These are phyloP conservation scores for Phasianus colchicus DNA, from an alignment of 2,113 vertebrate species.

Conservation along the genomic window DNA sequence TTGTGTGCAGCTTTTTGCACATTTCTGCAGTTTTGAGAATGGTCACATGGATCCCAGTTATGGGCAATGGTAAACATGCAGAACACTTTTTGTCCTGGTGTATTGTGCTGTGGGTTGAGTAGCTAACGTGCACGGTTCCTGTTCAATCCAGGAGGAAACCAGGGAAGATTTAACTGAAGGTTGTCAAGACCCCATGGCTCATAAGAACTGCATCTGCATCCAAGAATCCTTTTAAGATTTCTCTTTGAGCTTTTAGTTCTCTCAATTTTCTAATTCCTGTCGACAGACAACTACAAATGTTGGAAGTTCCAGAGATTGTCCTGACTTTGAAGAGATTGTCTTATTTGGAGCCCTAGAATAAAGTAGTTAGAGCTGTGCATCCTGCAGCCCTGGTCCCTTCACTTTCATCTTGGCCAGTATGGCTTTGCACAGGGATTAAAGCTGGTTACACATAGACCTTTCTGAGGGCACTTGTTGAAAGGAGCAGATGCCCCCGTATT, in stretches of 20 bases:
- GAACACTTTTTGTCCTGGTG: neutral
- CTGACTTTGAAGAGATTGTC: neutral
- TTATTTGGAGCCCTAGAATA: neutral
- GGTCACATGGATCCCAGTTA: neutral
- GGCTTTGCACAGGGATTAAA: neutral
- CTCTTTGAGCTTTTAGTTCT: neutral
- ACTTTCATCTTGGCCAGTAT: accelerated
- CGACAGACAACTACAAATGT: neutral
- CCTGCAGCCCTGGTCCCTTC: accelerated
- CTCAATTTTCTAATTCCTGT: neutral
- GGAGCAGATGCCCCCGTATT: neutral
- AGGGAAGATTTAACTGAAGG: neutral
- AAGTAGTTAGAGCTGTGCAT: neutral
- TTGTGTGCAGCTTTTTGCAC: neutral
- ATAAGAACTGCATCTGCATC: neutral
- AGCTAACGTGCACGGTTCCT: neutral
- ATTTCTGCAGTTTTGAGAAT: neutral
- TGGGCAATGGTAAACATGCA: neutral
- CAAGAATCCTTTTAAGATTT: neutral
- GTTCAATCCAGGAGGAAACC: neutral
- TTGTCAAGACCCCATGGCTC: accelerated
- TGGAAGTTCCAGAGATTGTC: neutral
- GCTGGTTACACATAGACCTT: neutral
- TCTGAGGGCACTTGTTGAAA: neutral
- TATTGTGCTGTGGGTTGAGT: neutral